Evolutionary conservation across 1,140 invertebrate genomes (phyloP).

Genomic region (Drosophila kanapiae): DNA sequence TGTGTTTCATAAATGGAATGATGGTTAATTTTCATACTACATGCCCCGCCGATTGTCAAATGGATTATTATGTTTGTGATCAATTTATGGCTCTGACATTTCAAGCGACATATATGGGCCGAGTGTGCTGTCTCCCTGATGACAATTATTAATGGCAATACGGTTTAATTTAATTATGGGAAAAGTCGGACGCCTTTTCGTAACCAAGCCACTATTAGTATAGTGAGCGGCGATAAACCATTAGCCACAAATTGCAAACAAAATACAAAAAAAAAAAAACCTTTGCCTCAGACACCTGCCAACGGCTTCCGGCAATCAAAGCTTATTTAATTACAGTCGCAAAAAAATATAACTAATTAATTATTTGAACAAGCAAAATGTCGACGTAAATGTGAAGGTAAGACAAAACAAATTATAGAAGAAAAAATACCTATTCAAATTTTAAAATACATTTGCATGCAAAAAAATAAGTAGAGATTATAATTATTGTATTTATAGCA

Average conservation of each 20-base stretch:
- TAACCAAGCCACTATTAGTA: constrained; percentile 19
- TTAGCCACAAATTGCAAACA: constrained; percentile 33
- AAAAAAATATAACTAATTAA: constrained; percentile 65
- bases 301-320: constrained; percentile 70
- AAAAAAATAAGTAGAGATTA: constrained; percentile 13
- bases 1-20: constrained; percentile 77
- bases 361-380: constrained; percentile 50
- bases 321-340: constrained; percentile 58
- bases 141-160: constrained; percentile 78
- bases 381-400: constrained; percentile 62
- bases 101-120: constrained; percentile 70
- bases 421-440: constrained; percentile 9
- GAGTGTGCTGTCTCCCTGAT: constrained; percentile 35
- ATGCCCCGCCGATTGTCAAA: constrained; percentile 62
- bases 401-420: constrained; percentile 18
- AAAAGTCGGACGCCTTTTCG: constrained; percentile 57
- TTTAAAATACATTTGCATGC: constrained; percentile 59
- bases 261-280: constrained; percentile 19
- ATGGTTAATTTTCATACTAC: constrained; percentile 74
- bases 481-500: constrained; percentile 22
- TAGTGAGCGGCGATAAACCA: constrained; percentile 29
- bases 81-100: constrained; percentile 76
- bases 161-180: constrained; percentile 78
- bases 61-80: constrained; percentile 75
- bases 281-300: constrained; percentile 40